Evolutionary conservation across 2,888 invertebrate genomes (phyloP).

Genomic region (Tromatobia lineatoria): DNA sequence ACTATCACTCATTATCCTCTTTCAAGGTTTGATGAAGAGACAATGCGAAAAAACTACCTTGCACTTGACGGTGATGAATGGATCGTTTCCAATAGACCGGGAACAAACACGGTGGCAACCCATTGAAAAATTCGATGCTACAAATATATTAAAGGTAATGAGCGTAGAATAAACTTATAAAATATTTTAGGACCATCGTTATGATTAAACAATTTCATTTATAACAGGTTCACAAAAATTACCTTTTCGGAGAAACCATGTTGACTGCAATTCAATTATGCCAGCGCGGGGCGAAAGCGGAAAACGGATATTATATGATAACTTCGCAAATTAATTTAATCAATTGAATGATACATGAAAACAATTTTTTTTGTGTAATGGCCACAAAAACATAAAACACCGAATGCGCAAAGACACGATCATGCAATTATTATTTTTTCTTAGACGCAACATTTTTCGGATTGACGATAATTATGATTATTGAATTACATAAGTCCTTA

Average conservation of each 20-base stretch:
- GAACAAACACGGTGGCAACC: constrained; percentile 81
- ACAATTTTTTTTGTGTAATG: neutral
- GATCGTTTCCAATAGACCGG: constrained; percentile 84
- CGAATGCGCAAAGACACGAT: no score
- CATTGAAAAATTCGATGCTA: constrained; percentile 88
- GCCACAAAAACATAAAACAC: neutral
- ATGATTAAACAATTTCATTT: neutral
- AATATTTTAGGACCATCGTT: neutral
- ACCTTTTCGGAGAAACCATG: constrained; percentile 90
- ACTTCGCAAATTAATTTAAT: constrained; percentile 81
- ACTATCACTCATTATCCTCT: neutral
- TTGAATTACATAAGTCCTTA: no score
- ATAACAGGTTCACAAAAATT: constrained; percentile 87
- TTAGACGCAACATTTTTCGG: neutral
- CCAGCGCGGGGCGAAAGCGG: constrained; percentile 86
- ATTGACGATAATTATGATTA: neutral
- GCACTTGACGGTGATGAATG: constrained; percentile 95
- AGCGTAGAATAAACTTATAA: neutral
- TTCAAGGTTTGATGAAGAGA: constrained; percentile 87
- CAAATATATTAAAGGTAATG: constrained; percentile 88
- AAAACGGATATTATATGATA: constrained; percentile 90
- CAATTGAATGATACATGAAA: constrained; percentile 1
- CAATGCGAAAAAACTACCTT: constrained; percentile 90
- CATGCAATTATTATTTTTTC: neutral
- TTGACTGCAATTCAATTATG: constrained; percentile 91